Conservation (phyloP, 2,888 invertebrate genomes). For the Criorhina ranunculi region DNA sequence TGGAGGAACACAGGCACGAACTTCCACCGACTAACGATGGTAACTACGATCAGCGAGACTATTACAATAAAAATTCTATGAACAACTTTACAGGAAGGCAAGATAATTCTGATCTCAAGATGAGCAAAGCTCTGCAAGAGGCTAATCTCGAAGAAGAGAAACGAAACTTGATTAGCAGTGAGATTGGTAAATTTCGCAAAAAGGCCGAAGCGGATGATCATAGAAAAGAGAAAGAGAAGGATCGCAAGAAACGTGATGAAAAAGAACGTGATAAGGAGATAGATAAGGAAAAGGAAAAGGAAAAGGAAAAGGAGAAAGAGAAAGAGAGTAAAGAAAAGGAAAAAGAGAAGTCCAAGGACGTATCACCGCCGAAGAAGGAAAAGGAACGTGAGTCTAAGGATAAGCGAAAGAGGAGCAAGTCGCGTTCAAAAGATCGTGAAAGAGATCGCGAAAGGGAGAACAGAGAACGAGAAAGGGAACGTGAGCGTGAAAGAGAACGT, state of each 20-base stretch:
- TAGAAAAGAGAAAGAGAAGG: slow-evolving; percentile 85
- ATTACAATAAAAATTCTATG: slow-evolving; percentile 54
- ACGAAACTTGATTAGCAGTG: slow-evolving; percentile 97
- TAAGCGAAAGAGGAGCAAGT: slow-evolving; percentile 82
- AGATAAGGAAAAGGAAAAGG: slow-evolving; percentile 84
- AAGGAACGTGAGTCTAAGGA: slow-evolving; percentile 77
- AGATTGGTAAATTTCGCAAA: slow-evolving; percentile 98
- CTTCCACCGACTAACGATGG: slow-evolving; percentile 76
- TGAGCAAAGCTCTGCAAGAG: slow-evolving; percentile 89
- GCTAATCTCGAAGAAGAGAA: slow-evolving; percentile 98
- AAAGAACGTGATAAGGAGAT: slow-evolving; percentile 82
- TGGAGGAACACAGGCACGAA: slow-evolving; percentile 89
- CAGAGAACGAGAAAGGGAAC: slow-evolving; percentile 85
- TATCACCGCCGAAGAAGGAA: slow-evolving; percentile 78
- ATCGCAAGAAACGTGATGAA: slow-evolving; percentile 84
- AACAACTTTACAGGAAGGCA: slow-evolving; percentile 77
- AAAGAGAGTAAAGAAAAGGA: slow-evolving; percentile 85
- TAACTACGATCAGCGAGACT: slow-evolving; percentile 54
- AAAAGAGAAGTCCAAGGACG: slow-evolving; percentile 64
- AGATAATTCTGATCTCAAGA: slow-evolving; percentile 81
- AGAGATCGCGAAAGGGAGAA: slow-evolving; percentile 79
- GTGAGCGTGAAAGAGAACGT: slow-evolving; percentile 87
- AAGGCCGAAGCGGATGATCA: slow-evolving; percentile 87
- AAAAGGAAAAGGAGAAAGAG: slow-evolving; percentile 78
- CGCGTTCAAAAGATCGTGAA: slow-evolving; percentile 84